phyloP scores from a whole-genome alignment of 2,797 vertebrate species.

The Acestrorhynchus altus region DNA sequence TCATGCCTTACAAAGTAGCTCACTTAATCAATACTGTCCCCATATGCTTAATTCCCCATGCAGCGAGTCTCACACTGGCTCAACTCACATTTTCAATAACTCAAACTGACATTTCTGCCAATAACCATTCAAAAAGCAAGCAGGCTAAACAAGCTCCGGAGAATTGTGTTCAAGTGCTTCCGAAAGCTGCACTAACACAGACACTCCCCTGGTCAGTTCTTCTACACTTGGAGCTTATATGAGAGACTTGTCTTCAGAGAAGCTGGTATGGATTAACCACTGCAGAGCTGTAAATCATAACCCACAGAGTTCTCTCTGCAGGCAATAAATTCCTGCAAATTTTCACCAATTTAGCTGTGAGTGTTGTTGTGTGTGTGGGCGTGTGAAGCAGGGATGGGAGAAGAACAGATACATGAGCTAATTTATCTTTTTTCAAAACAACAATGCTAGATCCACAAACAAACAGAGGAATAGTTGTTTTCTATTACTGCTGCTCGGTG shows the following conservation, averaged over 20 bases:
- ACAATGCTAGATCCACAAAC: conserved; percentile 50
- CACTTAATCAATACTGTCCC: conserved; percentile 37
- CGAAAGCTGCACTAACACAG: background rate
- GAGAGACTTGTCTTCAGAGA: background rate
- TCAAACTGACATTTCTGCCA: conserved; percentile 35
- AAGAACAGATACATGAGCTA: conserved; percentile 11
- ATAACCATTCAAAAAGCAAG: conserved; percentile 6
- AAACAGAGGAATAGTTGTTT: conserved; percentile 51
- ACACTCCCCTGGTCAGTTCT: background rate
- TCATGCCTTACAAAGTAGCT: conserved; percentile 7
- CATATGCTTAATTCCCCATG: conserved; percentile 3
- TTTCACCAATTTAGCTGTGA: background rate
- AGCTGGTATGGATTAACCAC: conserved; percentile 4
- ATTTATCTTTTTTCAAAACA: conserved; percentile 33
- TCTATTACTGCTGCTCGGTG: conserved; percentile 36
- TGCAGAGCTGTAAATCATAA: conserved; percentile 7
- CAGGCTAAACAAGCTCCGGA: conserved; percentile 25
- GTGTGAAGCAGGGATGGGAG: background rate
- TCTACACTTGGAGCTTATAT: background rate
- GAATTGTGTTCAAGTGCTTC: conserved; percentile 28
- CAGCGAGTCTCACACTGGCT: conserved; percentile 23
- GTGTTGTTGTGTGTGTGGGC: background rate
- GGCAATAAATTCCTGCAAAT: conserved; percentile 7
- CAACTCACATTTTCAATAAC: conserved; percentile 10
- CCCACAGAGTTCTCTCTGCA: background rate